Percentiles rank a stretch among this genome's conserved stretches.
These are phyloP conservation scores for Nephila pilipes DNA, from an alignment of 1,140 invertebrate species.

Conservation along the genomic window DNA sequence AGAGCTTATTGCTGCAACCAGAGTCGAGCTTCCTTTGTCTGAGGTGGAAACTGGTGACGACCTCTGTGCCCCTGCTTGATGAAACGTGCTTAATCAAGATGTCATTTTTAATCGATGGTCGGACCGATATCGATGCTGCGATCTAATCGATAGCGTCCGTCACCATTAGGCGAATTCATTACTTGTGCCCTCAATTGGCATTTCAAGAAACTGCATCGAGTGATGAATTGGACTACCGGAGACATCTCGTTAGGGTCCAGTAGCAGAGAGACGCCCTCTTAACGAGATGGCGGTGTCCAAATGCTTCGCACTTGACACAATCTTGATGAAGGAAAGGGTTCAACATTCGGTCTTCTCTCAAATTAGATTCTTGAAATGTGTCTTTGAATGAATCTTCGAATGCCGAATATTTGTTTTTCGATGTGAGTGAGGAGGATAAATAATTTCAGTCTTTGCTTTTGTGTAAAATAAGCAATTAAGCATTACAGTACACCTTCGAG, in stretches of 20 bases:
- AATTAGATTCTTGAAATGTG: no score
- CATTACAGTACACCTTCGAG: no score
- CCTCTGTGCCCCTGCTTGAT: no score
- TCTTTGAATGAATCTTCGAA: no score
- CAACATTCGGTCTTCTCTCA: background rate
- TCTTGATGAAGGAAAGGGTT: slow-evolving; percentile 4
- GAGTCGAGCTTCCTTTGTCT: no score
- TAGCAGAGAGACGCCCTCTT: background rate
- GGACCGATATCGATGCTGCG: slow-evolving; percentile 18
- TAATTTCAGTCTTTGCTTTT: no score
- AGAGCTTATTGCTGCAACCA: no score
- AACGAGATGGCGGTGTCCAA: slow-evolving; percentile 13
- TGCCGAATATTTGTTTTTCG: no score
- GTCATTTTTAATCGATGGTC: slow-evolving; percentile 58
- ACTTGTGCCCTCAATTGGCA: background rate
- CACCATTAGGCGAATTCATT: slow-evolving; percentile 56
- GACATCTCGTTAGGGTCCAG: slow-evolving; percentile 28
- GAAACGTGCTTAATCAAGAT: slow-evolving; percentile 53
- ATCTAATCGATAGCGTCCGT: slow-evolving; percentile 55
- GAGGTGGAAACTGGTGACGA: background rate
- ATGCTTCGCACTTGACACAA: slow-evolving; percentile 1
- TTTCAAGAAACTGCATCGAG: background rate
- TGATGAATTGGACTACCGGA: background rate
- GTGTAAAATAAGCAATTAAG: no score
- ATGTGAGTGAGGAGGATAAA: no score